phyloP scores from a whole-genome alignment of 2,113 vertebrate species.

The Merops nubicus region DNA sequence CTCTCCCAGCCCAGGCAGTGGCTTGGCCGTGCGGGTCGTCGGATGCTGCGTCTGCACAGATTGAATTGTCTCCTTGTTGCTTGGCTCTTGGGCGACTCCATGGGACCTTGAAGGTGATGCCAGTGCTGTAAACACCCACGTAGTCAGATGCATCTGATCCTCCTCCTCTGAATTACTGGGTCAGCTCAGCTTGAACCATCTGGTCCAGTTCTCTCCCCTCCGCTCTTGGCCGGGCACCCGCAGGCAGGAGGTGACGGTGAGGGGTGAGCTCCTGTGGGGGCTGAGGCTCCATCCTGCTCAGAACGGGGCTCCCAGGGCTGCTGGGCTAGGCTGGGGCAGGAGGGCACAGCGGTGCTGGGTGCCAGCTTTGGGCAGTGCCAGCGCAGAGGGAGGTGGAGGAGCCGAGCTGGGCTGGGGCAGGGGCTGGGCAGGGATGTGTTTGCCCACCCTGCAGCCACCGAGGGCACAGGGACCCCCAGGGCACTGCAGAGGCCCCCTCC shows the following conservation, averaged over 20 bases:
- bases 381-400: neutral
- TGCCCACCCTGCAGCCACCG: slow-evolving; percentile 42
- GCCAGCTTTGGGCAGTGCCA: too few species aligned
- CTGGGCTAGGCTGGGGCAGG: too few species aligned
- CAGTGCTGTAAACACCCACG: neutral
- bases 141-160: neutral
- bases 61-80: neutral
- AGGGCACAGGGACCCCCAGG: neutral
- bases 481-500: neutral
- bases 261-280: neutral
- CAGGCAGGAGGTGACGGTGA: accelerated
- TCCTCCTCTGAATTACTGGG: neutral
- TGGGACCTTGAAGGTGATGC: neutral
- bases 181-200: slow-evolving; percentile 60
- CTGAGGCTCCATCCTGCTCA: neutral
- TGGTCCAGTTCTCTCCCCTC: neutral
- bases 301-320: neutral
- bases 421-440: neutral
- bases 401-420: accelerated
- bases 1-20: neutral
- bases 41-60: neutral
- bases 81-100: neutral
- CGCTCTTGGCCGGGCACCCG: neutral
- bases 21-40: neutral
- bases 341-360: too few species aligned